Evolutionary conservation across 1,140 invertebrate species (phyloP), one percentile per base, ranked within the genome.

Genomic region (Potamilus streckersoni): DNA sequence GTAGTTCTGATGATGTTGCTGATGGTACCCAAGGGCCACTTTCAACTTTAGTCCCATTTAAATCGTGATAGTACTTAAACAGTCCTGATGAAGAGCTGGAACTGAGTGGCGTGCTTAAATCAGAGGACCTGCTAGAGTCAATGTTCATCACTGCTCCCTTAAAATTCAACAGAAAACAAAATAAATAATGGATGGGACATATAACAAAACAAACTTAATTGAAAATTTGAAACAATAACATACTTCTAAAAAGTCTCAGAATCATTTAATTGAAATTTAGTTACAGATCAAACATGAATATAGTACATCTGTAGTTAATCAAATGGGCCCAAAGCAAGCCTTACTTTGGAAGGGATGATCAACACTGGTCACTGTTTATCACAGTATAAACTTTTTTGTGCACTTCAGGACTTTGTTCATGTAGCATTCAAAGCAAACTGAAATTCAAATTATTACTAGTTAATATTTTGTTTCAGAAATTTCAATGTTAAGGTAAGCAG

Each of bases 41-140:
- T 49, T 49, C 38, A 49, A 11, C 38, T 49, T 49, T 8, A 49
- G 38, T 49, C 11, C 38, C 38, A 49, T 11, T 49, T 49, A 49
- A 8, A 49, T 49, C 0, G 38, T 49, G 38, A 49, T 49, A 49
- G 11, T 49, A 49, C 38, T 8, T 49, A 11, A 49, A 49, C 38
- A 49, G 38, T 49, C 38, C 38, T 49, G 38, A 11, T 11, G 38
- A 49, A 8, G 38, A 49, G 6, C 38, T 49, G 38, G 38, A 49
- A 49, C 38, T 49, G 38, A 49, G 38, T 49, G 38, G 38, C 6
- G 38, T 49, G 38, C 38, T 49, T 49, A 49, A 49, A 31, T 76
- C 74, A 60, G 79, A 80, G 67, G 77, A 79, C 61, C 61, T 67
- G 63, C 79, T 77, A 20, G 75, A 72, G 59, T 80, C 79, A 77